Base-by-base conservation (phyloP, 2,113 vertebrate genomes). In the Poecilia latipinna region DNA sequence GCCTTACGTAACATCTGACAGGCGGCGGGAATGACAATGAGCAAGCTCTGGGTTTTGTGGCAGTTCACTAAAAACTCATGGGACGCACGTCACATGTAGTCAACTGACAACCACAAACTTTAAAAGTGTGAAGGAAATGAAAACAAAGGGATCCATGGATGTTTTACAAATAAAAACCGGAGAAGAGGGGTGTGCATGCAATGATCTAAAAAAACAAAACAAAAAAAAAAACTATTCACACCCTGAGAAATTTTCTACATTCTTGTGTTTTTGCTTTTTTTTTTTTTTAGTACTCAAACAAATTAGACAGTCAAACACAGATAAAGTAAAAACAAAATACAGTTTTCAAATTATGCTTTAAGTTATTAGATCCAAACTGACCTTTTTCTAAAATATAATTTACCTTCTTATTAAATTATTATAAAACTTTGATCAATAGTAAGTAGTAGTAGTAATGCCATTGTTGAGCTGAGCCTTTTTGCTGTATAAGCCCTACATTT, bases 1-100 rank as follows among this genome's bases (percentile, higher is more conserved):
- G 12, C 12, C 17, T 85, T 85, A 86, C 12, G 4, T 85, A 89
- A 91, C 80, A 74, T 75, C 70, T 68, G 78, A 80, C 60, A 42
- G 61, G 63, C 71, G 70, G 88, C 15, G 73, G 51, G 87, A 89
- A 82, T 89, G 62, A 85, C 75, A 84, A 90, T 79, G 71, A 88
- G 77, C 8, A 19, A 51, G 29, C 28, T 72, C 48, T 42, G 62
- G 17, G 60, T 39, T 26, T 19, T 4, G 15, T 19, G 17, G 4
- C 44, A 44, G 1, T 44, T 44, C 13, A 19, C 44, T 5, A 57
- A n/a, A 57, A 57, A 8, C 51, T 57, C 22, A 48, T 4, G 44
- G 44, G 15, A 48, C 37, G 12, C 37, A 44, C 0, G 8, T 35
- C 33, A 35, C 33, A 8, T 35, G 1, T 35, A 35, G 35, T 35